A percentile compares a stretch with the other conserved stretches of the same genome.
phyloP scores from a whole-genome alignment of 2,113 vertebrate species.

The Calyptomena viridis region DNA sequence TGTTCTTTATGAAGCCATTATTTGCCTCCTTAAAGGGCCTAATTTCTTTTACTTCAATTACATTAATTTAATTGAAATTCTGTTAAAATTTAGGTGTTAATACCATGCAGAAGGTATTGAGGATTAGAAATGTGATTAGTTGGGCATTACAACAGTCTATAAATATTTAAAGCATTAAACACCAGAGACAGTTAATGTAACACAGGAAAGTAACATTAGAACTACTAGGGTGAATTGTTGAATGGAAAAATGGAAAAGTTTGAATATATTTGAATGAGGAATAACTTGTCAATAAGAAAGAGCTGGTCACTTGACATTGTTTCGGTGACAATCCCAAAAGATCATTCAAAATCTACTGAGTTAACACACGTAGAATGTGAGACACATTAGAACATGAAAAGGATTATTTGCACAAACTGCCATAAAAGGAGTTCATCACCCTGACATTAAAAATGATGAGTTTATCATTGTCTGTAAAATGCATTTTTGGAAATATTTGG shows the following conservation, averaged over 20 bases:
- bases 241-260: conserved; percentile 9
- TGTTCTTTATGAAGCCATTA: not conserved
- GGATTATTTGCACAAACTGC: not conserved
- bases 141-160: not conserved
- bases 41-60: not conserved
- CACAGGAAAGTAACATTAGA: conserved; percentile 18
- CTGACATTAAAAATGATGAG: not conserved
- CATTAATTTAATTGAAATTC: not conserved
- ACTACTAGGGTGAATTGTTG: not conserved
- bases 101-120: not conserved
- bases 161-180: conserved; percentile 27
- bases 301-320: not conserved
- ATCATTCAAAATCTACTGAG: not conserved
- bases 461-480: not conserved
- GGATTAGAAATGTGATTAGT: conserved; percentile 4
- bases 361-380: not conserved
- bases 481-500: not conserved
- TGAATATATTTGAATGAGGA: not conserved
- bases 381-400: not conserved
- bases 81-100: not conserved
- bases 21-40: not conserved
- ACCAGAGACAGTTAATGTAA: not conserved
- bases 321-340: not conserved
- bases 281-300: not conserved
- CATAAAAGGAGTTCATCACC: not conserved